Base-by-base conservation (phyloP, 2,797 vertebrate genomes). In the Anabacerthia variegaticeps region DNA sequence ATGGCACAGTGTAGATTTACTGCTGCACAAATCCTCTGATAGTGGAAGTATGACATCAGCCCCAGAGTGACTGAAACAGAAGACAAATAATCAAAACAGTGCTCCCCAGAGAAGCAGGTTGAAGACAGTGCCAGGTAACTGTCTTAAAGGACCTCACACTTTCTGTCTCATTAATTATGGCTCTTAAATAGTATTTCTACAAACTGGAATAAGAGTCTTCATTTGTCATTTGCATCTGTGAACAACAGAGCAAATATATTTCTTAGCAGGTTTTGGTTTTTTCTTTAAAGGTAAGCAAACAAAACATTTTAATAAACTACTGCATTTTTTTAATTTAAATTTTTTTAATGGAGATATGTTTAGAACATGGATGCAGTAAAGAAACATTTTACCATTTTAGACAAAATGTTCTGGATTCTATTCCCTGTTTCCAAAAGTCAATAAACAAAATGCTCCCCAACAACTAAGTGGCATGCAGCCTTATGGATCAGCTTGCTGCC, bases 31-130 rank as follows among this genome's bases (percentile, higher is more conserved):
- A 63, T 91, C 52, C 61, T 88, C 59, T 83, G 39, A 20, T 24
- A 83, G 28, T 66, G 41, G 21, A 69, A 83, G n/a, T 51, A 66
- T 87, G 58, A 81, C 28, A 43, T 88, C 84, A 89, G 27, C 23
- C 65, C 68, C 24, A 3, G 26, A 56, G 83, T 51, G 54, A 89
- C 65, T 63, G 93, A 93, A 97, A 95, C 27, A 87, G 69, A 90
- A 94, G 51, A 85, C 78, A 74, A 84, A 91, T 62, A 41, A 91
- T 72, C 80, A 78, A 91, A 96, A 89, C 24, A 85, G 32, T 16
- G 6, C 15, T 97, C 88, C 81, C 74, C 34, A 58, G 63, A 85
- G 93, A 62, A 77, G 30, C 22, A 74, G 7, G 8, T 28, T 83
- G 54, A 85, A 81, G 54, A 41, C 28, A 67, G 37, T 48, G 34